Evolutionary conservation across 2,888 invertebrate species (phyloP).

Genomic region (Troides helena): DNA sequence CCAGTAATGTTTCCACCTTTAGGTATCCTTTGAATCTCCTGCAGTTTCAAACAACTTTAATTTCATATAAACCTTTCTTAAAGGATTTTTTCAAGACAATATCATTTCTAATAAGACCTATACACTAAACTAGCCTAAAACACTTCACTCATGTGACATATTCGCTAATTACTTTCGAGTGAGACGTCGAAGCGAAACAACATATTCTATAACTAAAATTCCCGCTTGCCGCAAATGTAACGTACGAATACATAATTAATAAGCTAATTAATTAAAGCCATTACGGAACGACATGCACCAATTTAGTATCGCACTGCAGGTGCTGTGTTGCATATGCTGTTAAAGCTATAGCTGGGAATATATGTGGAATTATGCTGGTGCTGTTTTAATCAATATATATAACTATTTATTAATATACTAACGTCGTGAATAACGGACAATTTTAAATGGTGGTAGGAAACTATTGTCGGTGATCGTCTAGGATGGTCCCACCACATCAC

Average conservation of each 20-base stretch:
- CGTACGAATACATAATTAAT: slow-evolving; percentile 49
- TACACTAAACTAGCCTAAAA: not conserved
- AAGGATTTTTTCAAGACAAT: not conserved
- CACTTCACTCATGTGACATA: slow-evolving; percentile 1
- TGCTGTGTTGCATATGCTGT: slow-evolving; percentile 30
- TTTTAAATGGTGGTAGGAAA: too few relatives aligned
- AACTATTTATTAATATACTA: not conserved
- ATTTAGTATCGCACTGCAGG: slow-evolving; percentile 43
- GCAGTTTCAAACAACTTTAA: too few relatives aligned
- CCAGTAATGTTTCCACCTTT: too few relatives aligned
- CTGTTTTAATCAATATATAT: not conserved
- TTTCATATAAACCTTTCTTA: not conserved
- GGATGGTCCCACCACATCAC: too few relatives aligned
- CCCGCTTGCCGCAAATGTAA: slow-evolving; percentile 46
- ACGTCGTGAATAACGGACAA: not conserved
- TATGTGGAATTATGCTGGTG: not conserved
- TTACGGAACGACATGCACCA: slow-evolving; percentile 40
- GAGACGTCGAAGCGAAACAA: slow-evolving; percentile 18
- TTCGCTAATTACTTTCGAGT: slow-evolving; percentile 18
- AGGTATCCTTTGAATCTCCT: too few relatives aligned
- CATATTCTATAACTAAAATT: slow-evolving; percentile 17
- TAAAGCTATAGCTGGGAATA: slow-evolving; percentile 1
- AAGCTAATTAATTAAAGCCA: slow-evolving; percentile 54
- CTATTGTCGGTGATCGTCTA: too few relatives aligned
- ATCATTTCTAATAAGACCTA: not conserved